phyloP scores from a whole-genome alignment of 2,797 vertebrate genomes.

The Sarcophilus harrisii region DNA sequence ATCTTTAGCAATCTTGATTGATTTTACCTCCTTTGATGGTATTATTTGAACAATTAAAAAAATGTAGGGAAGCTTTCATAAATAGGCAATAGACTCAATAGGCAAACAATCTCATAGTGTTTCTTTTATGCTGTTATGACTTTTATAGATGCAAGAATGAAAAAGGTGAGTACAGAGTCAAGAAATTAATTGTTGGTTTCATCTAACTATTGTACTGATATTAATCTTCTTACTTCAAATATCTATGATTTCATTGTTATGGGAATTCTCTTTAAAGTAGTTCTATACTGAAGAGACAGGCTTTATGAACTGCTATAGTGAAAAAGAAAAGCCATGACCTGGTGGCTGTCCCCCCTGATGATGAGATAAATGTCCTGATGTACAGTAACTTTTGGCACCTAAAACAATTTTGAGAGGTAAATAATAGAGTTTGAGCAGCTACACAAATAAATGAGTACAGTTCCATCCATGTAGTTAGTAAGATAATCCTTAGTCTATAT shows the following conservation, averaged over 20 bases:
- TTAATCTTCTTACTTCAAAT: not conserved
- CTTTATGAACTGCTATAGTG: too few relatives aligned
- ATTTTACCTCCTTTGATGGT: conserved; percentile 17
- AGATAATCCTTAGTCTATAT: too few relatives aligned
- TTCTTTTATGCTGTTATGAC: conserved; percentile 1
- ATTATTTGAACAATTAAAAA: not conserved
- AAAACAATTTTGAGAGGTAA: too few relatives aligned
- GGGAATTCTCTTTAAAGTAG: not conserved
- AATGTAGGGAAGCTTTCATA: conserved; percentile 25
- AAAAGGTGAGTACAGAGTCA: conserved; percentile 20
- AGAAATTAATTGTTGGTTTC: conserved; percentile 6
- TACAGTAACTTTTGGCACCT: too few relatives aligned
- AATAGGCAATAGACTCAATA: too few relatives aligned
- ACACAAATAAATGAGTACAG: too few relatives aligned
- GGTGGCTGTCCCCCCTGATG: too few relatives aligned
- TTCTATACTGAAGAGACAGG: too few relatives aligned
- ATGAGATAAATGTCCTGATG: too few relatives aligned
- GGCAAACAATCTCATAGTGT: conserved; percentile 18
- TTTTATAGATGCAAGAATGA: conserved; percentile 27
- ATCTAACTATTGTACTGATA: not conserved
- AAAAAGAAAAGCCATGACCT: too few relatives aligned
- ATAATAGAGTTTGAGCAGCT: too few relatives aligned
- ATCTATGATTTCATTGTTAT: not conserved
- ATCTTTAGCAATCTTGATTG: not conserved
- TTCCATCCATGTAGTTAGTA: too few relatives aligned